Base-by-base conservation (phyloP, 2,113 vertebrate species). In the Cariama cristata region DNA sequence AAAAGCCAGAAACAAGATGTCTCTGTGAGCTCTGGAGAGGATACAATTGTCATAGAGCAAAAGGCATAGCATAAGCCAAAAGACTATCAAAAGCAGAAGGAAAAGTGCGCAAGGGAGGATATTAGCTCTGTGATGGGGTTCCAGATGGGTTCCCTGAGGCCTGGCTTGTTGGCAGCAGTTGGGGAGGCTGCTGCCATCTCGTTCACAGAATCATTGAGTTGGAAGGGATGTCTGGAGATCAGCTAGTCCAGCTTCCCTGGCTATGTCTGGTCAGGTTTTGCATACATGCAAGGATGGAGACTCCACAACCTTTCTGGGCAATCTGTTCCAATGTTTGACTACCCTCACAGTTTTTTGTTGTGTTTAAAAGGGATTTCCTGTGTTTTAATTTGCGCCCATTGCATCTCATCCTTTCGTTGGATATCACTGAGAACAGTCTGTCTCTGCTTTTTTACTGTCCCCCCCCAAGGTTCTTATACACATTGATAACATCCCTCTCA, bases 51-150 rank as follows among this genome's bases (percentile, higher is more conserved):
- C 53, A 23, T 1, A 50, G 42, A 91, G 63, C 28, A 69, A 45
- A 90, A 76, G 45, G 15, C 17, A 23, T 12, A 45, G 12, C 38
- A 30, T 45, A 63, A 93, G 62, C 17, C 12, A 53, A 75, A 77
- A 69, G 35, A 21, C 3, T 52, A 14, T 42, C n/a, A 59, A 62
- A 82, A 75, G 9, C 55, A 87, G 63, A 64, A 55, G 66, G 45
- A 11, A 40, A 12, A 85, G 58, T 44, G 77, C 87, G 38, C 47
- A 88, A 24, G 33, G 63, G 50, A 52, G 23, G 24, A 11, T n/a
- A 8, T 79, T 1, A 5, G n/a, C 47, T 79, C 68, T 0, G 0
- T 90, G 49, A 4, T 55, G 64, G 52, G 35, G 30, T 40, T 93
- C 38, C 47, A 63, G 44, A 19, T 84, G 64, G 27, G n/a, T n/a